phyloP scores from a whole-genome alignment of 2,113 vertebrate genomes.

The Onychostoma macrolepis region DNA sequence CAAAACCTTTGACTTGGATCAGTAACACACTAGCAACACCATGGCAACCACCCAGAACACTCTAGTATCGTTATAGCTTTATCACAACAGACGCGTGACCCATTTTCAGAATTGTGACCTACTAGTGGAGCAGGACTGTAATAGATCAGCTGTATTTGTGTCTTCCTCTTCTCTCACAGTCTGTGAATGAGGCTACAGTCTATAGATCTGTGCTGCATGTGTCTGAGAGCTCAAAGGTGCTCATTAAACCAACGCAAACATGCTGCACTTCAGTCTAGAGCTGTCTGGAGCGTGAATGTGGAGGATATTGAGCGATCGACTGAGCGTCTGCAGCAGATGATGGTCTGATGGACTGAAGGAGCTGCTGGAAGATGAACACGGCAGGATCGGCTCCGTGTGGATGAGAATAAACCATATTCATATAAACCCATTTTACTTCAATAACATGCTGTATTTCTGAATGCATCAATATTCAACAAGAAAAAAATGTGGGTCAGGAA shows the following conservation, averaged over 20 bases:
- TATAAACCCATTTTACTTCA: background rate
- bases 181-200: background rate
- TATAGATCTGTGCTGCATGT: background rate
- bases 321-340: background rate
- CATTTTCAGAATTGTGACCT: background rate
- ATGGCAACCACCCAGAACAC: background rate
- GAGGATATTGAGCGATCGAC: background rate
- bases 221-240: constrained; percentile 6
- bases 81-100: background rate
- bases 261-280: background rate
- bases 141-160: background rate
- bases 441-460: background rate
- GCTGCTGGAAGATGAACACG: background rate
- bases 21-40: background rate
- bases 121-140: background rate
- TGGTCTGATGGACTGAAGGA: background rate
- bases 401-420: background rate
- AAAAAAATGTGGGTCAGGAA: no score
- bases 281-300: background rate
- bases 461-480: no score
- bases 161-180: background rate
- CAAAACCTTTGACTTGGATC: background rate
- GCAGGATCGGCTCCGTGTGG: background rate
- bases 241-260: background rate
- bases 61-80: background rate